Evolutionary conservation across 1,140 invertebrate genomes (phyloP), one percentile per base, ranked within the genome.

Genomic region (Thaumatotibia leucotreta): DNA sequence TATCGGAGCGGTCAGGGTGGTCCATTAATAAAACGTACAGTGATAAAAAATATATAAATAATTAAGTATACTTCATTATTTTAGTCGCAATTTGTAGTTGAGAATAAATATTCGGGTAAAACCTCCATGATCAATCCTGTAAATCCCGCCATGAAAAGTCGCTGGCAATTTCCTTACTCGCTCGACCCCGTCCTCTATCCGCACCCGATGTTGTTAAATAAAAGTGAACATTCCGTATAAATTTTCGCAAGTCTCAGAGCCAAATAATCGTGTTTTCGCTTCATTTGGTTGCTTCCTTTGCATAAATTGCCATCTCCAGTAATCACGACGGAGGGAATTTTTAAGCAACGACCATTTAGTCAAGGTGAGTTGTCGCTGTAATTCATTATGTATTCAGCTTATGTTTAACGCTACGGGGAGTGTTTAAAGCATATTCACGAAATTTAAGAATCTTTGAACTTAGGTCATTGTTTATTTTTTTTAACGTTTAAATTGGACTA

Each of bases 181-280:
- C 63, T 29, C 23, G 4, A 29, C 27, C 63, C 4, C 39, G 4
- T 4, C 45, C 24, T 27, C 49, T 14, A n/a, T 50, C 64, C 64
- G 49, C 52, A 65, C 61, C 54, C 67, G 23, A 61, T 63, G 69
- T 67, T 67, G 72, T 75, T 79, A 79, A 75, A 73, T 75, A 76
- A 81, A 76, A 76, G 72, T 66, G 72, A 73, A 72, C 73, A 75
- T 80, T 81, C 74, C 72, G 76, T 77, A 77, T 79, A 82, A 83
- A 82, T 83, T 81, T 80, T 77, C 77, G 69, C 74, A 71, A 75
- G 72, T 72, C 70, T 67, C 76, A 64, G 67, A 72, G 70, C 69
- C 71, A 82, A 78, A 82, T 82, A 83, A 83, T 81, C 74, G 69
- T 74, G 75, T 81, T 81, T 70, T 71, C 73, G 75, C 73, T 76